Evolutionary conservation across 2,888 invertebrate species (phyloP).

Genomic region (Tigriopus californicus): DNA sequence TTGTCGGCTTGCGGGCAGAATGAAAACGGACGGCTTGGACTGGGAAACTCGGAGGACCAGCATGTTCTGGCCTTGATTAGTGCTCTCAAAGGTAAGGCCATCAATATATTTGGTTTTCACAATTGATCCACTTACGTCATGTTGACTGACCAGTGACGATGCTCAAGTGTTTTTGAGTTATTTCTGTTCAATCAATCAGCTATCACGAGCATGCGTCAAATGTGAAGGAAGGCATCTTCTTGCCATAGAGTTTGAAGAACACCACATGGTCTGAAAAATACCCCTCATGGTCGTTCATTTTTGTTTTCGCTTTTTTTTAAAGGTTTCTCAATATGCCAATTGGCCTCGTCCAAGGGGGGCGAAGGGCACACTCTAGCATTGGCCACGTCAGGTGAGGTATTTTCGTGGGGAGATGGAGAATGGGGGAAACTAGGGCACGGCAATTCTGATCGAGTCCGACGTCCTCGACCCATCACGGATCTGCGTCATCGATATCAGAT

Average conservation of each 20-base stretch:
- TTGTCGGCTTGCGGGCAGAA: slow-evolving; percentile 45
- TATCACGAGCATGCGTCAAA: too few relatives aligned
- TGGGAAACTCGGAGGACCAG: slow-evolving; percentile 43
- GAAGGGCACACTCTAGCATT: slow-evolving; percentile 44
- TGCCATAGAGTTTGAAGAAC: too few relatives aligned
- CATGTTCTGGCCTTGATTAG: slow-evolving; percentile 23
- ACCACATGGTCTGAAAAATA: too few relatives aligned
- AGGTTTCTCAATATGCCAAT: slow-evolving; percentile 42
- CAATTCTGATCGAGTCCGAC: slow-evolving; percentile 40
- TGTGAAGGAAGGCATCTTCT: too few relatives aligned
- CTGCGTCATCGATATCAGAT: slow-evolving; percentile 31
- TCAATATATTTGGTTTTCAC: too few relatives aligned
- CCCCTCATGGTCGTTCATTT: too few relatives aligned
- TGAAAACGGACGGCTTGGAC: slow-evolving; percentile 42
- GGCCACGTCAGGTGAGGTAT: slow-evolving; percentile 44
- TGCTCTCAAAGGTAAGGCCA: slow-evolving; percentile 1
- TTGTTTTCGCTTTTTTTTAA: background rate
- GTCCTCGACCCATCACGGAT: slow-evolving; percentile 42
- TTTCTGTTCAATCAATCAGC: too few relatives aligned
- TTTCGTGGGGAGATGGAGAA: slow-evolving; percentile 46
- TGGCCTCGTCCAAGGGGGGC: slow-evolving; percentile 42
- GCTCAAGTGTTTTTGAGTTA: too few relatives aligned
- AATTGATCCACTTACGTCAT: too few relatives aligned
- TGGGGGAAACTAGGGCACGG: slow-evolving; percentile 46
- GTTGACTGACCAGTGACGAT: too few relatives aligned